Percentiles rank a stretch among this genome's conserved stretches.
These are phyloP conservation scores for Deroplatys truncata DNA, from an alignment of 2,888 invertebrate genomes.

Conservation along the genomic window DNA sequence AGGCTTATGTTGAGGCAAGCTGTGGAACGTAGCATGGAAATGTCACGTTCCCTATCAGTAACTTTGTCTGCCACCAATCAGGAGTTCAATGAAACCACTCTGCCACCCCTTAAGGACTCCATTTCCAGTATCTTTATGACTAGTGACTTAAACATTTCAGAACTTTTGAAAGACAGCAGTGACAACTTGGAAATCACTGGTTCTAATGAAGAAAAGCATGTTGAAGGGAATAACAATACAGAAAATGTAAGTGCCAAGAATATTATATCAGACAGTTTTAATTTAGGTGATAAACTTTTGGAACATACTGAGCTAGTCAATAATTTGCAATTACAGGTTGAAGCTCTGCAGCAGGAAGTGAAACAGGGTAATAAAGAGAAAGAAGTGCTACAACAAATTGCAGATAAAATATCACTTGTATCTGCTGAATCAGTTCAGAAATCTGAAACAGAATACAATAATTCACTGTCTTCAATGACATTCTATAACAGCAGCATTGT, in stretches of 20 bases:
- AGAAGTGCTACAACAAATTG: neutral
- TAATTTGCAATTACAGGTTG: conserved; percentile 41
- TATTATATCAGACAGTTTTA: neutral
- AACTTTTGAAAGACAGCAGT: conserved; percentile 20
- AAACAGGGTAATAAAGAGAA: conserved; percentile 16
- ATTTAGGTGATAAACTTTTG: neutral
- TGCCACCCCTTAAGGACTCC: neutral
- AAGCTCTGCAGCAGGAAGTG: conserved; percentile 37
- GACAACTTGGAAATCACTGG: neutral
- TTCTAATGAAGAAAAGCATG: neutral
- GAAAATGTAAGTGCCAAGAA: neutral
- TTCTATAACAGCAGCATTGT: conserved; percentile 15
- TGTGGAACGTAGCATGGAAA: conserved; percentile 25
- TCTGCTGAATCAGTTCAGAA: neutral
- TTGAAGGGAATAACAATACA: neutral
- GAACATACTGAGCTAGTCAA: conserved; percentile 34
- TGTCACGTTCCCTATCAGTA: conserved; percentile 22
- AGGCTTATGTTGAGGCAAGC: conserved; percentile 19
- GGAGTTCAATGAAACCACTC: neutral
- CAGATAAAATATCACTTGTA: neutral
- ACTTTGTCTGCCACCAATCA: conserved; percentile 12
- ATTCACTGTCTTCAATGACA: conserved; percentile 15
- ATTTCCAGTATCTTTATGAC: conserved; percentile 11
- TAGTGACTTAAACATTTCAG: conserved; percentile 10
- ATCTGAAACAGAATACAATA: neutral